These are phyloP conservation scores for Budorcas taxicolor DNA, from an alignment of 2,113 vertebrate species.

Conservation along the genomic window DNA sequence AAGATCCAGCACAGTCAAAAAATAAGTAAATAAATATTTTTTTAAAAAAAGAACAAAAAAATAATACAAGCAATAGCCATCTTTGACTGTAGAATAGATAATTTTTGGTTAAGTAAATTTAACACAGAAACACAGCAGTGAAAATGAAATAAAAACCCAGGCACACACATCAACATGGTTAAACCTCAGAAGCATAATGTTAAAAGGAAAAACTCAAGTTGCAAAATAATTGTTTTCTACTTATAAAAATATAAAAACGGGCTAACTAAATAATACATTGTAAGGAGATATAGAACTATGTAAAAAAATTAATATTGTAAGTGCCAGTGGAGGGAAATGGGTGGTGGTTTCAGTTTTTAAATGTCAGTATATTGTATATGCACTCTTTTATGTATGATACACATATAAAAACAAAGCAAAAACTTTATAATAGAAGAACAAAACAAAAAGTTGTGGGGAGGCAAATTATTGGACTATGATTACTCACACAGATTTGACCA, in stretches of 20 bases:
- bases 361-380: neutral
- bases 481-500: neutral
- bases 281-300: neutral
- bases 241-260: neutral
- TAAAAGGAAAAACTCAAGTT: neutral
- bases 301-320: neutral
- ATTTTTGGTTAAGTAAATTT: neutral
- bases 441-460: neutral
- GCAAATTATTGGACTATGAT: neutral
- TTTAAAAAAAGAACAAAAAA: neutral
- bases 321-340: neutral
- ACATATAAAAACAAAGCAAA: neutral
- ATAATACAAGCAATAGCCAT: neutral
- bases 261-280: neutral
- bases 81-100: neutral
- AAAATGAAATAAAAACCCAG: neutral
- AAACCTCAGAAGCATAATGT: neutral
- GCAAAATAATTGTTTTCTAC: neutral
- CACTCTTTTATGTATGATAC: neutral
- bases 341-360: neutral
- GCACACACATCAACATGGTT: neutral
- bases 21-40: neutral
- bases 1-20: neutral
- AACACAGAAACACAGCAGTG: neutral
- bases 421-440: neutral